A percentile compares a stretch with the other conserved stretches of the same genome.
These are phyloP conservation scores for Drosophila pseudoobscura DNA, from an alignment of 1,140 invertebrate genomes.

Conservation along the genomic window DNA sequence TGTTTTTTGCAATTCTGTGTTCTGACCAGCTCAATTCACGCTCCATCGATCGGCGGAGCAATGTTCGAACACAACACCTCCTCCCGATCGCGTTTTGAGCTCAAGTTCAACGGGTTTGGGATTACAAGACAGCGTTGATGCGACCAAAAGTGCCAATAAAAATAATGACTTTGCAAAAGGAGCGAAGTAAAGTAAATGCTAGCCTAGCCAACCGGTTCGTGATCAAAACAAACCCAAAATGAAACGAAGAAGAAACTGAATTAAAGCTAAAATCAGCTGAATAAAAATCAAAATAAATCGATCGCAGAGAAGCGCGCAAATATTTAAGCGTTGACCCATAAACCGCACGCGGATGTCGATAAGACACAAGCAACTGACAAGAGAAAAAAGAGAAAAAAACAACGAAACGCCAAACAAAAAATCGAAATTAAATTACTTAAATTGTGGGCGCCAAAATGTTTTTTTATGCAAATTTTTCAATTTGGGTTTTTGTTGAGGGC, in stretches of 20 bases:
- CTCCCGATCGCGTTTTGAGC: conserved; percentile 54
- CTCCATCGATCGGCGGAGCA: not conserved
- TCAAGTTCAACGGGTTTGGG: conserved; percentile 76
- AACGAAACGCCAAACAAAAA: conserved; percentile 19
- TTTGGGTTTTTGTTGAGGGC: conserved; percentile 43
- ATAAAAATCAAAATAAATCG: conserved; percentile 53
- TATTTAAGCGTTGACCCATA: conserved; percentile 72
- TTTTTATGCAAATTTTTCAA: conserved; percentile 64
- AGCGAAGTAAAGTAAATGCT: conserved; percentile 46
- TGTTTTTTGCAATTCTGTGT: conserved; percentile 22
- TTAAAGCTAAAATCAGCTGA: conserved; percentile 46
- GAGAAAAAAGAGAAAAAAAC: conserved; percentile 41
- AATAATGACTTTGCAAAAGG: conserved; percentile 66
- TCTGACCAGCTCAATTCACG: conserved; percentile 37
- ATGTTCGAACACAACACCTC: not conserved
- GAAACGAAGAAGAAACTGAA: conserved; percentile 62
- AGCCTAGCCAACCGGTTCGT: conserved; percentile 57
- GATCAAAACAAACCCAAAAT: conserved; percentile 70
- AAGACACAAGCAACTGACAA: conserved; percentile 13
- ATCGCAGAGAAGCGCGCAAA: conserved; percentile 47
- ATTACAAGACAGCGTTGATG: conserved; percentile 50
- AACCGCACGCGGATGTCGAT: conserved; percentile 62
- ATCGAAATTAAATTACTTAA: conserved; percentile 46
- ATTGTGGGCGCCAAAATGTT: conserved; percentile 65
- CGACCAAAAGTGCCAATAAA: conserved; percentile 50